Evolutionary conservation across 2,797 vertebrate species (phyloP).

Genomic region (Pipistrellus pipistrellus): DNA sequence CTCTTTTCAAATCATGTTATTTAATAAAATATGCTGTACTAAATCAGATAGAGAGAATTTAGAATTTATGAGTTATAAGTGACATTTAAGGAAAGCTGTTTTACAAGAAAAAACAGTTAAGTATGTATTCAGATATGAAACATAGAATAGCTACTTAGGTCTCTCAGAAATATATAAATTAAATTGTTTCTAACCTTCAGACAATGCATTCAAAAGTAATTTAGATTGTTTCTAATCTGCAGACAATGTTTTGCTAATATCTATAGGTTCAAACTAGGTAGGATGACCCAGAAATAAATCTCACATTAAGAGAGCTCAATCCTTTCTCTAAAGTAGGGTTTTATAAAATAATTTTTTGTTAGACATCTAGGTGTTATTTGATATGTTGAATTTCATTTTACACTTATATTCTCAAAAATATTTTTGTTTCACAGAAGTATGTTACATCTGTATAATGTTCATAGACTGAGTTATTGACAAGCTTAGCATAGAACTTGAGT

Average conservation of each 20-base stretch:
- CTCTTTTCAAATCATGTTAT: background rate
- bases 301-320: constrained; percentile 25
- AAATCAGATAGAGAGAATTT: background rate
- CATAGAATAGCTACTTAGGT: background rate
- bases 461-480: background rate
- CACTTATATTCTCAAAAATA: constrained; percentile 26
- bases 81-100: background rate
- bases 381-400: constrained; percentile 58
- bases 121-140: background rate
- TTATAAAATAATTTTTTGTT: constrained; percentile 45
- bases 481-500: background rate
- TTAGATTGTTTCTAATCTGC: constrained; percentile 20
- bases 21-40: background rate
- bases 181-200: background rate
- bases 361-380: background rate
- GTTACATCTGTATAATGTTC: background rate
- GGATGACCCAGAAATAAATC: background rate
- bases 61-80: background rate
- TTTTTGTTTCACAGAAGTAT: constrained; percentile 39
- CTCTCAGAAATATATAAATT: constrained; percentile 6
- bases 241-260: background rate
- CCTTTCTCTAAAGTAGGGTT: constrained; percentile 53
- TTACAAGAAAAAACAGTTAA: constrained; percentile 1
- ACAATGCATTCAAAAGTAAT: background rate
- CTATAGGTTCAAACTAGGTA: background rate